Conservation (phyloP, 2,797 vertebrate species). For the Neostethus bicornis region DNA sequence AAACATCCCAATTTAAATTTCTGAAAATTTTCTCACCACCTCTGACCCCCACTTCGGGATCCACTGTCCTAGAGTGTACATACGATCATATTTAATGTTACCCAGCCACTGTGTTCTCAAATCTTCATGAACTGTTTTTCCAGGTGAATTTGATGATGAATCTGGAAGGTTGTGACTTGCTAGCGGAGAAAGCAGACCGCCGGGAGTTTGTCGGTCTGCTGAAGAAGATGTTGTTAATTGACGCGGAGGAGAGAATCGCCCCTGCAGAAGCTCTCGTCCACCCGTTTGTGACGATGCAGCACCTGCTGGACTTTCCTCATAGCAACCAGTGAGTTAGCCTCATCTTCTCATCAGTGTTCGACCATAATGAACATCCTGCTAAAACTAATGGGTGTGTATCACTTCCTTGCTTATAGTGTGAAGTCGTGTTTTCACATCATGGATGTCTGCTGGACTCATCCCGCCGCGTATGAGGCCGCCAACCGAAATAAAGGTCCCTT, state of each 20-base stretch:
- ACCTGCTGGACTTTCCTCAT: constrained; percentile 97
- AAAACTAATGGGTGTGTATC: constrained; percentile 3
- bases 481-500: constrained; percentile 92
- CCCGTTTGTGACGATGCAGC: constrained; percentile 98
- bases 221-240: constrained; percentile 98
- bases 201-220: constrained; percentile 95
- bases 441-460: constrained; percentile 93
- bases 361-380: constrained; percentile 5
- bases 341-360: background rate
- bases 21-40: too few relatives aligned
- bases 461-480: constrained; percentile 82
- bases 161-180: constrained; percentile 95
- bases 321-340: constrained; percentile 93
- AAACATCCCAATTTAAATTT: too few relatives aligned
- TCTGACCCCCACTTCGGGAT: too few relatives aligned
- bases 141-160: constrained; percentile 99
- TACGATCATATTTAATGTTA: background rate
- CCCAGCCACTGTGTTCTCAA: background rate
- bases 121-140: constrained; percentile 10
- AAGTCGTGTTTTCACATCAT: constrained; percentile 99
- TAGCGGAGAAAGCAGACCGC: constrained; percentile 95
- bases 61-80: too few relatives aligned
- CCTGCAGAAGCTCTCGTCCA: constrained; percentile 92
- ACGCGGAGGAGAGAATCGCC: constrained; percentile 93
- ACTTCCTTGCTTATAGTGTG: constrained; percentile 78